Percentiles rank a stretch among this genome's conserved stretches.
Conservation (phyloP, 1,140 invertebrate species). For the Stegodyphus dumicola region DNA sequence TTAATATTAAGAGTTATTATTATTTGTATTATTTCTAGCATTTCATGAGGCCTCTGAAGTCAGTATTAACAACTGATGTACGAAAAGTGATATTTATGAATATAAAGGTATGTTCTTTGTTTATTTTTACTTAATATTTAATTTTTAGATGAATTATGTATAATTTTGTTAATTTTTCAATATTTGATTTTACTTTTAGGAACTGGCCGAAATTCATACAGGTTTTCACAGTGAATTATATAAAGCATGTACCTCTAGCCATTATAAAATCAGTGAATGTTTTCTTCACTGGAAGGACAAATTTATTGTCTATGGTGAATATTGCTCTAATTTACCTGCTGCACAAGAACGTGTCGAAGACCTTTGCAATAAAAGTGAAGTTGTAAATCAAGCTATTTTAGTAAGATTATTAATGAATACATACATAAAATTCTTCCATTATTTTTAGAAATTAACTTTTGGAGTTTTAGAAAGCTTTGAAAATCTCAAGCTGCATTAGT, state of each 20-base stretch:
- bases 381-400: conserved; percentile 72
- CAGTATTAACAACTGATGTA: conserved; percentile 79
- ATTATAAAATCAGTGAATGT: conserved; percentile 72
- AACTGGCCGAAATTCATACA: conserved; percentile 86
- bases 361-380: conserved; percentile 75
- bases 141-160: neutral
- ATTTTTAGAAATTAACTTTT: no score
- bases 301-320: conserved; percentile 93
- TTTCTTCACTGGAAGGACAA: conserved; percentile 91
- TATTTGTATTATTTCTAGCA: conserved; percentile 61
- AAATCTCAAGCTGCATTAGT: no score
- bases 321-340: conserved; percentile 89
- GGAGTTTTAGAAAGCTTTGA: no score
- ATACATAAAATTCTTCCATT: no score
- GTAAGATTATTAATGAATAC: conserved; percentile 64
- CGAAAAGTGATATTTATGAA: conserved; percentile 85
- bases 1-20: no score
- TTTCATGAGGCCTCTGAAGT: conserved; percentile 73
- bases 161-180: neutral
- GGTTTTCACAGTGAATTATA: conserved; percentile 83
- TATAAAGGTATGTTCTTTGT: conserved; percentile 78
- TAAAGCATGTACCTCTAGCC: conserved; percentile 74
- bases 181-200: conserved; percentile 70
- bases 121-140: neutral
- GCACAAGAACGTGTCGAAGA: conserved; percentile 84